phyloP scores from a whole-genome alignment of 2,113 vertebrate species.

The Panthera uncia region DNA sequence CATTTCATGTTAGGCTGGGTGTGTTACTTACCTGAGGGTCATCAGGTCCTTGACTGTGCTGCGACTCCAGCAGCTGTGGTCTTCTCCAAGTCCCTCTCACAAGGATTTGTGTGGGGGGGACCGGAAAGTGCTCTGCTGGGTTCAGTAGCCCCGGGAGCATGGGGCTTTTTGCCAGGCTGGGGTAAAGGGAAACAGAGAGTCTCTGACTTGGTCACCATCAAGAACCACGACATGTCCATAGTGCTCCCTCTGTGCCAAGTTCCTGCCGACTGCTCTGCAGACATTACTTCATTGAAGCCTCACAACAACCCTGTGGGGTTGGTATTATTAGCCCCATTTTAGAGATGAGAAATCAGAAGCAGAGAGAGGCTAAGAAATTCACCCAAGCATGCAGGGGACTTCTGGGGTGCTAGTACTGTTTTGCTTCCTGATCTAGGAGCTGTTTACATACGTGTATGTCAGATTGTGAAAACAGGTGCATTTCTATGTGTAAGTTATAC shows the following conservation, averaged over 20 bases:
- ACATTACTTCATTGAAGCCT: not conserved
- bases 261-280: not conserved
- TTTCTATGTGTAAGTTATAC: constrained; percentile 1
- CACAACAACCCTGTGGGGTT: not conserved
- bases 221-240: not conserved
- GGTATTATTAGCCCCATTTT: not conserved
- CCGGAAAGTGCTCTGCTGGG: not conserved
- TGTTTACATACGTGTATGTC: not conserved
- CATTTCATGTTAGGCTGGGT: not conserved
- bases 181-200: constrained; percentile 15
- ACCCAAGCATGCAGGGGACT: not conserved
- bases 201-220: not conserved
- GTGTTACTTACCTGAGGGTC: not conserved
- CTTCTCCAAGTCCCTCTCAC: not conserved
- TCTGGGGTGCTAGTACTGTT: not conserved
- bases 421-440: not conserved
- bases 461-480: not conserved
- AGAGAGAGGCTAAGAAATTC: not conserved
- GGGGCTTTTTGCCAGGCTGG: not conserved
- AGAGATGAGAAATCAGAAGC: not conserved
- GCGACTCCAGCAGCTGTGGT: not conserved
- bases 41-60: not conserved
- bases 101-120: not conserved
- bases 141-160: not conserved
- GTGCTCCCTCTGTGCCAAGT: too few species aligned